Conservation (phyloP, 2,888 invertebrate species). For the Drosophila lacicola region DNA sequence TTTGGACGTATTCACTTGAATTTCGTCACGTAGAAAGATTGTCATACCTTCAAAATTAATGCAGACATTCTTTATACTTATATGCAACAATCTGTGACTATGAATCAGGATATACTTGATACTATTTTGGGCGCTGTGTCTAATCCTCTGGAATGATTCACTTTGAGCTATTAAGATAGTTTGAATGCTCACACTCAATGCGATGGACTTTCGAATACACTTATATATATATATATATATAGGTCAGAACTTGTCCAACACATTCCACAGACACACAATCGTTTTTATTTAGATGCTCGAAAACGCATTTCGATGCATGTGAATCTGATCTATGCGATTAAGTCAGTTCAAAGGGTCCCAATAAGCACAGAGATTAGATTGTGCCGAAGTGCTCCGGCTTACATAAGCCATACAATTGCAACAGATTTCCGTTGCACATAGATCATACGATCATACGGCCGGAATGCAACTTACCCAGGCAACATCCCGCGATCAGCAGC, state of each 20-base stretch:
- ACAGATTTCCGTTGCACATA: constrained; percentile 48
- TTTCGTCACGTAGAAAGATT: background rate
- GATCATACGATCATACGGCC: constrained; percentile 1
- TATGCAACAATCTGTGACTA: background rate
- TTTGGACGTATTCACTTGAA: background rate
- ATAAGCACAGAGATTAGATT: constrained; percentile 54
- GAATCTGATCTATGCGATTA: constrained; percentile 48
- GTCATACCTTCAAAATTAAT: too few relatives aligned
- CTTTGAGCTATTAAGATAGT: too few relatives aligned
- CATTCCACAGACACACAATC: constrained; percentile 62
- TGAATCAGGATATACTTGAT: constrained; percentile 2
- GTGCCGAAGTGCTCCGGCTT: constrained; percentile 14
- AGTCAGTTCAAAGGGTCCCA: constrained; percentile 56
- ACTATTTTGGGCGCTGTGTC: constrained; percentile 6
- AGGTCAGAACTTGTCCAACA: constrained; percentile 59
- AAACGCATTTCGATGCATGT: constrained; percentile 19
- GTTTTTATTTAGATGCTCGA: constrained; percentile 58
- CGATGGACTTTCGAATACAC: constrained; percentile 10
- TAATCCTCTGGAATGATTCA: constrained; percentile 35
- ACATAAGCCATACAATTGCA: constrained; percentile 28
- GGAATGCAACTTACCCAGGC: constrained; percentile 53
- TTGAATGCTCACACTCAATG: constrained; percentile 6
- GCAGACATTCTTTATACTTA: too few relatives aligned
- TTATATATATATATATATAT: constrained; percentile 40
- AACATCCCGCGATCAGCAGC: constrained; percentile 50